A percentile compares a stretch with the other conserved stretches of the same genome.
phyloP scores from a whole-genome alignment of 2,113 vertebrate species.

The Apus apus region DNA sequence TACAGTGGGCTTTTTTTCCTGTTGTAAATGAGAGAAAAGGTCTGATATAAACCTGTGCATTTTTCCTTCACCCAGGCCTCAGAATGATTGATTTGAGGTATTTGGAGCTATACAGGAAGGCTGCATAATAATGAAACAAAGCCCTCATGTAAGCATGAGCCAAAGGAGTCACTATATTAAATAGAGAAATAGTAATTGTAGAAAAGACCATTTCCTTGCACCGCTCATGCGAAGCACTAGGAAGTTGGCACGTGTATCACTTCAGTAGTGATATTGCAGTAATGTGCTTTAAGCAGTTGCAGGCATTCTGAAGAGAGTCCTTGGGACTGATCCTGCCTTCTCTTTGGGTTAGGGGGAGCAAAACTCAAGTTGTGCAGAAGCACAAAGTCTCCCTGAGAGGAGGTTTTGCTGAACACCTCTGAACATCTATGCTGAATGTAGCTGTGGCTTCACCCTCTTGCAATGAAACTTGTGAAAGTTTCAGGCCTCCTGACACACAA shows the following conservation, averaged over 20 bases:
- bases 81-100: not conserved
- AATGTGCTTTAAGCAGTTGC: not conserved
- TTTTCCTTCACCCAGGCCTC: conserved; percentile 13
- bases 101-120: not conserved
- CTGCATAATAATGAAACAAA: conserved; percentile 17
- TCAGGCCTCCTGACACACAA: not conserved
- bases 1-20: not conserved
- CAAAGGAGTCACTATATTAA: not conserved
- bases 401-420: not conserved
- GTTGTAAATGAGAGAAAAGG: not conserved
- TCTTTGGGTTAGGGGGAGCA: not conserved
- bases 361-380: not conserved
- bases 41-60: not conserved
- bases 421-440: not conserved
- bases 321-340: not conserved
- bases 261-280: not conserved
- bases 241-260: not conserved
- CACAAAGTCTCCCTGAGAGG: not conserved
- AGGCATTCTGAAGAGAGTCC: not conserved
- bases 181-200: conserved; percentile 6
- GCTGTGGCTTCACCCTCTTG: not conserved
- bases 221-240: not conserved
- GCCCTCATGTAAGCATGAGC: not conserved
- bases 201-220: conserved; percentile 9
- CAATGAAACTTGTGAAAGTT: not conserved